These are phyloP conservation scores for Antechinus stuartii DNA, from an alignment of 2,113 vertebrate genomes.

Conservation along the genomic window DNA sequence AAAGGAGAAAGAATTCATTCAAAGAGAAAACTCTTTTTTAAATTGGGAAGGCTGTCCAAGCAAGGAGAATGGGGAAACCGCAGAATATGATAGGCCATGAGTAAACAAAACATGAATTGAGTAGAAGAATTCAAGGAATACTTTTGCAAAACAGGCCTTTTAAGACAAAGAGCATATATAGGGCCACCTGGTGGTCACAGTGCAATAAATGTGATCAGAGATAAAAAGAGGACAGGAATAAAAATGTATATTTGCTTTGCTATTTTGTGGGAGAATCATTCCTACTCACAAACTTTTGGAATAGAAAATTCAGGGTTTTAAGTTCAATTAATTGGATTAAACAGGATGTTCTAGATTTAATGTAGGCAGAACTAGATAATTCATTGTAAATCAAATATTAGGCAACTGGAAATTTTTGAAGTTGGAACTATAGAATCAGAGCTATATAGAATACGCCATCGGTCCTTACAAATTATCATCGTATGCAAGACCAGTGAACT, in stretches of 20 bases:
- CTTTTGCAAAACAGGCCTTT: background rate
- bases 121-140: background rate
- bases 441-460: background rate
- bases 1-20: background rate
- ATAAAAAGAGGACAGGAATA: background rate
- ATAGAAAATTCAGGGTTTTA: background rate
- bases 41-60: background rate
- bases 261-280: background rate
- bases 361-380: background rate
- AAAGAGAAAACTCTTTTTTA: background rate
- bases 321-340: background rate
- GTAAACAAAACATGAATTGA: background rate
- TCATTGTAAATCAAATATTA: background rate
- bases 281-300: background rate
- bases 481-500: background rate
- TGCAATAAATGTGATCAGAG: background rate
- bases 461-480: background rate
- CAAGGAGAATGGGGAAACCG: background rate
- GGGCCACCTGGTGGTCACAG: background rate
- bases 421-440: background rate
- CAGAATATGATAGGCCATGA: background rate
- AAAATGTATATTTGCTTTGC: background rate
- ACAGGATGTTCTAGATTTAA: background rate
- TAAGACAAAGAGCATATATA: background rate
- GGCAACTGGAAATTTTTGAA: background rate